phyloP scores from a whole-genome alignment of 1,140 invertebrate genomes.

The Argopecten irradians region DNA sequence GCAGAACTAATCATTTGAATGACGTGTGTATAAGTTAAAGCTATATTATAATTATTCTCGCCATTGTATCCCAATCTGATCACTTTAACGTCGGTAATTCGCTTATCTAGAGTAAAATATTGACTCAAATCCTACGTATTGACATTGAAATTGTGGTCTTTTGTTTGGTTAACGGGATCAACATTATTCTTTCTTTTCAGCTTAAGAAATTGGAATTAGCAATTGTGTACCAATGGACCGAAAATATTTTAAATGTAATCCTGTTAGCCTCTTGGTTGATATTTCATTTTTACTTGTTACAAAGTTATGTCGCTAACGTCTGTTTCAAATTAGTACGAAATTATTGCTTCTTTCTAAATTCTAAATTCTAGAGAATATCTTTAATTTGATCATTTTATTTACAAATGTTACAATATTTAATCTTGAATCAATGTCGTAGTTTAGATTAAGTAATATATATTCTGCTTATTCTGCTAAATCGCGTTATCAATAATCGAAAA shows the following conservation, averaged over 20 bases:
- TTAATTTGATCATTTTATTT: too few species aligned
- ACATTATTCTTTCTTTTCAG: background rate
- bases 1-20: background rate
- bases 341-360: too few species aligned
- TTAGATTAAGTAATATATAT: too few species aligned
- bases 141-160: background rate
- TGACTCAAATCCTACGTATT: background rate
- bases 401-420: too few species aligned
- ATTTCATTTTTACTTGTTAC: too few species aligned
- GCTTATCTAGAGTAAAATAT: background rate
- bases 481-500: too few species aligned
- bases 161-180: conserved; percentile 4
- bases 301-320: too few species aligned
- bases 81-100: background rate
- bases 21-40: background rate
- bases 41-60: background rate
- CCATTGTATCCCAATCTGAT: background rate
- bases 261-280: too few species aligned
- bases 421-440: too few species aligned
- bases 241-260: background rate
- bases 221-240: background rate
- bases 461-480: too few species aligned
- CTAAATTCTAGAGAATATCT: too few species aligned
- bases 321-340: too few species aligned
- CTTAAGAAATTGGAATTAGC: background rate